Percentiles rank a stretch among this genome's conserved stretches.
Evolutionary conservation across 2,113 vertebrate species (phyloP).

Genomic region (Macroglossus sobrinus): DNA sequence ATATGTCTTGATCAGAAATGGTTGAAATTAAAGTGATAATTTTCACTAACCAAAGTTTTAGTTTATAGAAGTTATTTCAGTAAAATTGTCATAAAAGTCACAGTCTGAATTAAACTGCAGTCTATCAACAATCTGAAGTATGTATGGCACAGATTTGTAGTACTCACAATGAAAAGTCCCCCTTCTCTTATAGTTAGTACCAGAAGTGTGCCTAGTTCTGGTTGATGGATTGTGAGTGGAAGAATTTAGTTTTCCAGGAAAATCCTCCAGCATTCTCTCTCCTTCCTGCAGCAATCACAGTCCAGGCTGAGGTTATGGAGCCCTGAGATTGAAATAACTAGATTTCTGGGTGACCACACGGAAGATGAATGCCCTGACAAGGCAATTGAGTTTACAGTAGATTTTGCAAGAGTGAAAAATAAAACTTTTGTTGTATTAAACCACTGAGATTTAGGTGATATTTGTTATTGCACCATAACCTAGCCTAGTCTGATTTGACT

Average conservation of each 20-base stretch:
- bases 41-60: background rate
- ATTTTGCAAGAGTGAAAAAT: background rate
- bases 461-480: background rate
- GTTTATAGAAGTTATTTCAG: background rate
- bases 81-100: background rate
- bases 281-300: background rate
- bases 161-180: background rate
- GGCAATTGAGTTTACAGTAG: background rate
- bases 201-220: background rate
- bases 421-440: background rate
- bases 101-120: background rate
- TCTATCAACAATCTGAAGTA: background rate
- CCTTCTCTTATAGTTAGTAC: background rate
- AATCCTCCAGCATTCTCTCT: background rate
- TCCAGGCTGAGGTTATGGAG: background rate
- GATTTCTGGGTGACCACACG: background rate
- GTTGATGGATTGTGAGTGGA: background rate
- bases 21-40: background rate
- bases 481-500: background rate
- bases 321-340: background rate
- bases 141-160: background rate
- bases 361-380: background rate
- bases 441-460: background rate
- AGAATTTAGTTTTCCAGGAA: background rate
- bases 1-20: slow-evolving; percentile 33